A percentile compares a stretch with the other conserved stretches of the same genome.
These are phyloP conservation scores for Leptosomus discolor DNA, from an alignment of 2,113 vertebrate species.

Conservation along the genomic window DNA sequence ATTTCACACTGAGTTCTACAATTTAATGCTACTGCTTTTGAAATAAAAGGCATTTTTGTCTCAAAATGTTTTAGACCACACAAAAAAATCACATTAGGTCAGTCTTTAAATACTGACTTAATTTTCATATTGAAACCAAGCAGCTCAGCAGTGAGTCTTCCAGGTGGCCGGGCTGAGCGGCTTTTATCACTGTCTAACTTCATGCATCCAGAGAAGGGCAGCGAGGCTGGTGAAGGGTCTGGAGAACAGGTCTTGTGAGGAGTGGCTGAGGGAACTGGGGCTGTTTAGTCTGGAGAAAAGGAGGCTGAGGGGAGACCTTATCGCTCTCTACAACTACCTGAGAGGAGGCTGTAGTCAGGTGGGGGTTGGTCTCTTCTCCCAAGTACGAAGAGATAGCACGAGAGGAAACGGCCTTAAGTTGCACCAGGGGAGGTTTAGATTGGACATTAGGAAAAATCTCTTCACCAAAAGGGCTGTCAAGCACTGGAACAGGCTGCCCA, in stretches of 20 bases:
- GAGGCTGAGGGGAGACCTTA: background rate
- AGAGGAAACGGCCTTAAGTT: background rate
- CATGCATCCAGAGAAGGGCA: background rate
- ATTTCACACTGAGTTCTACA: background rate
- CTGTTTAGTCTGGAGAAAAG: background rate
- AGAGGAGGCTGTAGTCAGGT: background rate
- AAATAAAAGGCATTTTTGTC: background rate
- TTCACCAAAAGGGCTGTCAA: background rate
- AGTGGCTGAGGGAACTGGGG: background rate
- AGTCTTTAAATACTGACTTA: background rate
- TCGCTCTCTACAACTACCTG: accelerated
- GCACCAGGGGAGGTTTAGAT: background rate
- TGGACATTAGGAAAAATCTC: background rate
- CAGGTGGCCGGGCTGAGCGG: background rate
- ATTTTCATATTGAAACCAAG: background rate
- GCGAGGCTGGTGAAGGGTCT: background rate
- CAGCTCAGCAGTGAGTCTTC: background rate
- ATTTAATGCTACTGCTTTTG: background rate
- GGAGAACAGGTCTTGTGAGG: background rate
- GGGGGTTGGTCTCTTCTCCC: accelerated
- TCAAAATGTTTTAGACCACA: background rate
- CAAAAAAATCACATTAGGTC: background rate
- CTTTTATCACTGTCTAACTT: background rate
- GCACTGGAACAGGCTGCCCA: background rate
- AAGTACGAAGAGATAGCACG: accelerated